Conservation (phyloP, 1,140 invertebrate genomes). For the Grapholita molesta region DNA sequence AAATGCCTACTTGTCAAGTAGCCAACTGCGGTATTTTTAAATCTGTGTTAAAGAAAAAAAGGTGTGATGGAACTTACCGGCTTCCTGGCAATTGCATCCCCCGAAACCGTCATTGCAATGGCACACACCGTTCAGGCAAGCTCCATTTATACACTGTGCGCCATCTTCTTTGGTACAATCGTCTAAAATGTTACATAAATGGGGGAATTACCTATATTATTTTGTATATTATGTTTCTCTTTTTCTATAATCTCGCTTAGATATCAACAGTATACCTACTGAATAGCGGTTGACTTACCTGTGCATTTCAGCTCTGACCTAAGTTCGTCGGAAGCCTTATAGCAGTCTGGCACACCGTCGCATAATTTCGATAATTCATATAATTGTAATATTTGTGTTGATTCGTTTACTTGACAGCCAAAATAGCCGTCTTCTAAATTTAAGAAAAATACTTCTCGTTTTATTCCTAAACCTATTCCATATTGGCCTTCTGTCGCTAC, state of each 20-base stretch:
- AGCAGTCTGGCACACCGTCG: constrained; percentile 94
- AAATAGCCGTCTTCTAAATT: constrained; percentile 98
- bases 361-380: constrained; percentile 97
- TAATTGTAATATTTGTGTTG: constrained; percentile 94
- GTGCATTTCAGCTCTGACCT: constrained; percentile 94
- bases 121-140: constrained; percentile 94
- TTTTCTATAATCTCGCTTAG: too few relatives aligned
- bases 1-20: too few relatives aligned
- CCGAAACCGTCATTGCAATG: constrained; percentile 97
- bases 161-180: constrained; percentile 93
- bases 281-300: constrained; percentile 80
- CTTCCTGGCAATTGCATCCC: constrained; percentile 95
- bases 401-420: constrained; percentile 97
- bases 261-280: not conserved
- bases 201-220: not conserved
- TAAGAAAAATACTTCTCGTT: constrained; percentile 96
- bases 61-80: constrained; percentile 81
- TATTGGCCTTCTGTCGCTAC: constrained; percentile 85
- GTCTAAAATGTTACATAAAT: constrained; percentile 80
- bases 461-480: constrained; percentile 88
- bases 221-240: too few relatives aligned
- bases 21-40: too few relatives aligned
- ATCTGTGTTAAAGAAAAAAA: not conserved
- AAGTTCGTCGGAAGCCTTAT: constrained; percentile 93
- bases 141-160: constrained; percentile 92